Conservation (phyloP, 2,888 invertebrate genomes). For the Bellardia pandia region DNA sequence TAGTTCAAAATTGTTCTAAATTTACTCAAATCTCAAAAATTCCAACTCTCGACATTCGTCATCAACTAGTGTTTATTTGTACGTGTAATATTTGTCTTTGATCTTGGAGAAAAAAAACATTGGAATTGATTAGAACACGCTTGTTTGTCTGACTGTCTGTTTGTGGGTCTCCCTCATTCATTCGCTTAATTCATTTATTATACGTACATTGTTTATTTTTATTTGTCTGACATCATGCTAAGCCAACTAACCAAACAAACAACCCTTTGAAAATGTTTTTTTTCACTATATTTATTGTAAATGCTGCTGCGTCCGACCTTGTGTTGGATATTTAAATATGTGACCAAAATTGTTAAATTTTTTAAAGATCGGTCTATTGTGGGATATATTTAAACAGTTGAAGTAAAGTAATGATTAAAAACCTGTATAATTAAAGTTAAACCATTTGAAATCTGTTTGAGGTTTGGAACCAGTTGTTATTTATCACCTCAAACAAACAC, state of each 20-base stretch:
- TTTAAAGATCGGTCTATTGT: background rate
- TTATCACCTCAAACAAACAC: background rate
- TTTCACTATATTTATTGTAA: background rate
- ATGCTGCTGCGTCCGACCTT: background rate
- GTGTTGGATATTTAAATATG: background rate
- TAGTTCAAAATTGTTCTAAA: conserved; percentile 51
- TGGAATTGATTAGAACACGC: background rate
- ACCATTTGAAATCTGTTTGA: background rate
- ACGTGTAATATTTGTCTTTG: background rate
- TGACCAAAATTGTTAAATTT: background rate
- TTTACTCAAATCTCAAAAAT: conserved; percentile 43
- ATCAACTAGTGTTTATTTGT: background rate
- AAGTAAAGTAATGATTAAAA: background rate
- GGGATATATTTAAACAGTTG: background rate
- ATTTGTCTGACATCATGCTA: conserved; percentile 44
- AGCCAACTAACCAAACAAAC: conserved; percentile 6
- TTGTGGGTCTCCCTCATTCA: background rate
- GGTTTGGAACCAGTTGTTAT: conserved; percentile 13
- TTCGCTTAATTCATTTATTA: background rate
- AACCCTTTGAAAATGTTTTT: conserved; percentile 9
- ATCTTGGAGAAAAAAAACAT: background rate
- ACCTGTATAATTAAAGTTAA: conserved; percentile 26
- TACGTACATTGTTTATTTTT: conserved; percentile 29
- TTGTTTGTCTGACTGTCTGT: background rate
- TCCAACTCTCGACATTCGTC: background rate